A percentile compares a stretch with the other conserved stretches of the same genome.
Evolutionary conservation across 2,888 invertebrate genomes (phyloP).

Genomic region (Tetanocera ferruginea): DNA sequence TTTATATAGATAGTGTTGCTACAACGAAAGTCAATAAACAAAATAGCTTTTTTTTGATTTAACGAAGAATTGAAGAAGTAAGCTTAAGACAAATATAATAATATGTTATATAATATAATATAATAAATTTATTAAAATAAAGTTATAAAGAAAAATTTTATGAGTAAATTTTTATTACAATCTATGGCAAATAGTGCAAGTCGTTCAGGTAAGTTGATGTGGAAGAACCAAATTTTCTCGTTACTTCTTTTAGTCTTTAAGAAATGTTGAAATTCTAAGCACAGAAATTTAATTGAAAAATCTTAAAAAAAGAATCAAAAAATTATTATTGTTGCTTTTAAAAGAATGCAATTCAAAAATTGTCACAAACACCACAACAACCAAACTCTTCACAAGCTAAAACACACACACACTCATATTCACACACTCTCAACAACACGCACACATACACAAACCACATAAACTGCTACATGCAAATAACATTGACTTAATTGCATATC

Average conservation of each 20-base stretch:
- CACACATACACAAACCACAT: not conserved
- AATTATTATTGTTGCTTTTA: not conserved
- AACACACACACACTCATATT: conserved; percentile 9
- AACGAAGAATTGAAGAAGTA: not conserved
- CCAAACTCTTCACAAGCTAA: not conserved
- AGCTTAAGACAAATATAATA: not conserved
- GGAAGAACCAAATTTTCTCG: not conserved
- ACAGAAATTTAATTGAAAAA: not conserved
- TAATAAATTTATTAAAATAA: not conserved
- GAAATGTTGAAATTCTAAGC: not conserved
- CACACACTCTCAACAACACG: conserved; percentile 26
- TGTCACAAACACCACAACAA: not conserved
- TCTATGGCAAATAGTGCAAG: not conserved
- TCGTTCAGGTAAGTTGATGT: not conserved
- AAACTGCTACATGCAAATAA: conserved; percentile 27
- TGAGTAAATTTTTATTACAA: not conserved
- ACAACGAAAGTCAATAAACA: conserved; percentile 24
- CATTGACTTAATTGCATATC: conserved; percentile 3
- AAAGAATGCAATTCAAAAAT: conserved; percentile 4
- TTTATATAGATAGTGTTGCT: not conserved
- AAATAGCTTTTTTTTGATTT: conserved; percentile 20
- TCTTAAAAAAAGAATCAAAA: not conserved
- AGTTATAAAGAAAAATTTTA: not conserved
- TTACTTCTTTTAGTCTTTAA: no score
- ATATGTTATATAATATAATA: not conserved